These are phyloP conservation scores for Callyntrura sp. DNA, from an alignment of 2,888 invertebrate genomes.

Conservation along the genomic window DNA sequence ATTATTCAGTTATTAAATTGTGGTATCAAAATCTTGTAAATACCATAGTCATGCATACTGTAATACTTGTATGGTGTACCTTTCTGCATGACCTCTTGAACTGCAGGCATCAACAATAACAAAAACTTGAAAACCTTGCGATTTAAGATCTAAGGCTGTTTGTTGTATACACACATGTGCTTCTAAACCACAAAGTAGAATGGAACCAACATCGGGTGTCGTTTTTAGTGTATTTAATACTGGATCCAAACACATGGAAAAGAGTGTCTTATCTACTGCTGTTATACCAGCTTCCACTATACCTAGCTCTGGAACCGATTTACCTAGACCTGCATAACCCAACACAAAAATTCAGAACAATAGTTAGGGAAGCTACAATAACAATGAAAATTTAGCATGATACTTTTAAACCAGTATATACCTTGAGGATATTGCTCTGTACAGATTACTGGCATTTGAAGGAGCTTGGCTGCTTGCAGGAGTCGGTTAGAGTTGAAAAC, in stretches of 20 bases:
- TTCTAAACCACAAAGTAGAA: slow-evolving; percentile 87
- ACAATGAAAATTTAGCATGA: too few species aligned
- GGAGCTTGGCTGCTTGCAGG: slow-evolving; percentile 86
- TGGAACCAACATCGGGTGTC: slow-evolving; percentile 84
- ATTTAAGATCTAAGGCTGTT: slow-evolving; percentile 87
- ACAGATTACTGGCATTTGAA: slow-evolving; percentile 87
- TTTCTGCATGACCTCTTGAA: slow-evolving; percentile 86
- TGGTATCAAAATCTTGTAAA: too few species aligned
- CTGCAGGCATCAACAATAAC: slow-evolving; percentile 88
- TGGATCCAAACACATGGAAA: slow-evolving; percentile 87
- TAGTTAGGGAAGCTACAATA: too few species aligned
- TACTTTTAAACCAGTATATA: too few species aligned
- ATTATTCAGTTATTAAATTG: too few species aligned
- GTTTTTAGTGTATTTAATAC: slow-evolving; percentile 85
- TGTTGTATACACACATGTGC: slow-evolving; percentile 88
- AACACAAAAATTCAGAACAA: background rate
- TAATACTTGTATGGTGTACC: too few species aligned
- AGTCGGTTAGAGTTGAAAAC: slow-evolving; percentile 86
- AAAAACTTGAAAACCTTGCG: slow-evolving; percentile 86
- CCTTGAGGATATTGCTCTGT: slow-evolving; percentile 89
- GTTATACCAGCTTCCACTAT: slow-evolving; percentile 85
- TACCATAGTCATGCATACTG: too few species aligned
- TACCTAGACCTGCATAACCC: slow-evolving; percentile 86
- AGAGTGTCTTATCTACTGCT: slow-evolving; percentile 86
- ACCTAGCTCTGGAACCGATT: slow-evolving; percentile 87